Conservation (phyloP, 30 jellyfish, hydroid and myxozoan genomes). For the Chironex yamaguchii region DNA sequence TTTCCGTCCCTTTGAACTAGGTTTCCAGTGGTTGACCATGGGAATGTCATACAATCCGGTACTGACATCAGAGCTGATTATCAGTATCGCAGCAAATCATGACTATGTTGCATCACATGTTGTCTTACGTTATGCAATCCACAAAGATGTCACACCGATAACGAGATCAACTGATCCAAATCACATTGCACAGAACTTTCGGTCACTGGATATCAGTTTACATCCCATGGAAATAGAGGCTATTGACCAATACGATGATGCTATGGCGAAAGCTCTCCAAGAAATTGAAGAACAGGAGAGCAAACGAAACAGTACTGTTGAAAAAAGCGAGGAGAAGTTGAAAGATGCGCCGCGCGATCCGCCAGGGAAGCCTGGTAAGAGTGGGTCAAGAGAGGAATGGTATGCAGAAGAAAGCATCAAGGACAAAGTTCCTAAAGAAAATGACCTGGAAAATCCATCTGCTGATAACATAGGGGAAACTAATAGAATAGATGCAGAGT, state of each 20-base stretch:
- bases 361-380: too few relatives aligned
- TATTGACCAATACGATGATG: conserved; percentile 58
- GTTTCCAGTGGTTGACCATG: conserved; percentile 81
- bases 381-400: too few relatives aligned
- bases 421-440: too few relatives aligned
- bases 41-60: conserved; percentile 88
- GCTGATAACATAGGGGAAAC: too few relatives aligned
- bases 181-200: conserved; percentile 88
- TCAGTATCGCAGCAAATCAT: conserved; percentile 88
- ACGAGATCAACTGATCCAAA: conserved; percentile 85
- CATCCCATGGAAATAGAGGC: conserved; percentile 69
- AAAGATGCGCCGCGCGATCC: too few relatives aligned
- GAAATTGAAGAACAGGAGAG: neutral
- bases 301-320: too few relatives aligned
- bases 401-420: too few relatives aligned
- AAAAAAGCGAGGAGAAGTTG: too few relatives aligned
- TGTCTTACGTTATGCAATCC: conserved; percentile 94
- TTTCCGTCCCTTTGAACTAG: conserved; percentile 48
- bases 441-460: too few relatives aligned
- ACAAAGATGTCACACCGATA: conserved; percentile 87
- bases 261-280: conserved; percentile 48
- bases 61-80: conserved; percentile 80
- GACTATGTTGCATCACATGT: conserved; percentile 93
- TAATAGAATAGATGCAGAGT: too few relatives aligned
- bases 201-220: conserved; percentile 84